phyloP scores from a whole-genome alignment of 2,113 vertebrate genomes.

The Acrocephalus arundinaceus region DNA sequence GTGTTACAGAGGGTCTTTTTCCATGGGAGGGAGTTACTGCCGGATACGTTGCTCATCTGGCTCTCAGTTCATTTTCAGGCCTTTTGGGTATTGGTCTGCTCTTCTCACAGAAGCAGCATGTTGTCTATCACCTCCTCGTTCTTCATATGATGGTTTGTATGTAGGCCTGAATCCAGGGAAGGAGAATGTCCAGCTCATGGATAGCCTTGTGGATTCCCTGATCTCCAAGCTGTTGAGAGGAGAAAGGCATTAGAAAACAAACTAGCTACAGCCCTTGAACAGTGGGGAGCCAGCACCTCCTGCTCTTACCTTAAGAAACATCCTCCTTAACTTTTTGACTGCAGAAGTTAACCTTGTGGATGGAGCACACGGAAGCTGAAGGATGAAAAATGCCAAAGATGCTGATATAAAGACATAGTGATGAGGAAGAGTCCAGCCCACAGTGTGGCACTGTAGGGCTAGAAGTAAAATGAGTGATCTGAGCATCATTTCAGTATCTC shows the following conservation, averaged over 20 bases:
- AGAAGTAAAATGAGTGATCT: neutral
- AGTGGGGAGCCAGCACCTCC: neutral
- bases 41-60: fast-evolving
- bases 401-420: neutral
- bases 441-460: neutral
- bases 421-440: neutral
- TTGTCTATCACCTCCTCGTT: neutral
- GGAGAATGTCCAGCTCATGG: slow-evolving; percentile 74
- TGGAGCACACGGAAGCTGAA: slow-evolving; percentile 61
- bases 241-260: neutral
- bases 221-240: slow-evolving; percentile 63
- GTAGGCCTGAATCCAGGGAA: slow-evolving; percentile 72
- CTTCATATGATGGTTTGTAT: slow-evolving; percentile 40
- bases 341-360: slow-evolving; percentile 55
- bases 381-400: neutral
- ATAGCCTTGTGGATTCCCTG: slow-evolving; percentile 72
- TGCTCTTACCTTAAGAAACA: slow-evolving; percentile 65
- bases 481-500: neutral
- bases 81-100: neutral
- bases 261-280: neutral
- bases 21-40: fast-evolving
- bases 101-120: neutral
- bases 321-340: slow-evolving; percentile 62
- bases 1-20: neutral
- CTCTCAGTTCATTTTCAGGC: neutral